Conservation (phyloP, 2,113 vertebrate genomes). For the Scopus umbretta region DNA sequence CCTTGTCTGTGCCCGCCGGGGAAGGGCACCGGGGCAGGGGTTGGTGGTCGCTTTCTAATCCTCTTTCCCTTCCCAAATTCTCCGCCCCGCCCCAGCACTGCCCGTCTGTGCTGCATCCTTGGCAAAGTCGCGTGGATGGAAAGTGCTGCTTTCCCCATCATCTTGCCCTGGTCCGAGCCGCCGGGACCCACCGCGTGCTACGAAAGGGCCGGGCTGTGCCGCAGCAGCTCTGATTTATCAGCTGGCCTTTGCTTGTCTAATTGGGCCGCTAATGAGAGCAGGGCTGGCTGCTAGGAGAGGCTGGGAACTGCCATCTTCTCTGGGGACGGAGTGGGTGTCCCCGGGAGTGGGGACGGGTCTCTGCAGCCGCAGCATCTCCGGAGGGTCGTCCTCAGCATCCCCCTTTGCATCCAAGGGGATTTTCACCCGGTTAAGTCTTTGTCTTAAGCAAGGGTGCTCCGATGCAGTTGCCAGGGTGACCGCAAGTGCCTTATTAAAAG, state of each 20-base stretch:
- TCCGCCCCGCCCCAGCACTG: neutral
- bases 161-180: fast-evolving
- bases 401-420: neutral
- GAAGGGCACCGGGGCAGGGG: neutral
- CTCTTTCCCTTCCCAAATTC: neutral
- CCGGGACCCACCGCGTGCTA: neutral
- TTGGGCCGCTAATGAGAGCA: neutral
- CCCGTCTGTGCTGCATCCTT: neutral
- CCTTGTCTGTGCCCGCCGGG: fast-evolving
- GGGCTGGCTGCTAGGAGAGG: neutral
- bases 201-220: neutral
- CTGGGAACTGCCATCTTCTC: neutral
- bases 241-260: neutral
- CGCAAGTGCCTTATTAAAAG: constrained; percentile 36
- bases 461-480: constrained; percentile 34
- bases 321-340: fast-evolving
- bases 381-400: neutral
- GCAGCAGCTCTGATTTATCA: neutral
- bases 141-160: neutral
- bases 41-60: neutral
- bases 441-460: neutral
- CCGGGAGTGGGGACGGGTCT: too few relatives aligned
- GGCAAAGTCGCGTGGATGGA: neutral
- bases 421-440: neutral
- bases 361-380: neutral